Percentiles rank a stretch among this genome's conserved stretches.
Evolutionary conservation across 2,797 vertebrate genomes (phyloP).

Genomic region (Morus bassanus): DNA sequence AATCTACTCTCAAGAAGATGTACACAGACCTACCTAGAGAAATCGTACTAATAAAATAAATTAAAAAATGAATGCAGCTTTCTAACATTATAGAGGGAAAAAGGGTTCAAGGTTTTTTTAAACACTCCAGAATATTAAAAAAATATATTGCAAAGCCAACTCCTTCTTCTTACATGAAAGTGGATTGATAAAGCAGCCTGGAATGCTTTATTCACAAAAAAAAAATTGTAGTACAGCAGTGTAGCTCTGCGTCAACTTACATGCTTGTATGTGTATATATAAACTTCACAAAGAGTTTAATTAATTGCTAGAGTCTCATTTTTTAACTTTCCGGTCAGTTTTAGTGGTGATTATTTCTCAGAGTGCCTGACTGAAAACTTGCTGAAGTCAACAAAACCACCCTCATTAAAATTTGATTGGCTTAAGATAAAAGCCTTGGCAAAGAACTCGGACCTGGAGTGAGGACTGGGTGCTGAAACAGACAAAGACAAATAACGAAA

Average conservation of each 20-base stretch:
- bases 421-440: not conserved
- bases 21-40: not conserved
- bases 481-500: not conserved
- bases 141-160: not conserved
- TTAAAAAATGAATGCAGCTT: not conserved
- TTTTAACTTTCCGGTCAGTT: not conserved
- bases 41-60: not conserved
- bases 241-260: not conserved
- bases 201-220: not conserved
- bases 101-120: not conserved
- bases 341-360: not conserved
- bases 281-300: not conserved
- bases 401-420: not conserved
- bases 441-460: not conserved
- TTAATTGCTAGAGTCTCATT: not conserved
- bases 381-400: not conserved
- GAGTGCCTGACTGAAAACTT: not conserved
- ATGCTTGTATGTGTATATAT: not conserved
- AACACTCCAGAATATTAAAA: not conserved
- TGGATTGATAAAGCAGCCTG: not conserved
- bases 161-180: not conserved
- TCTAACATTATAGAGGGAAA: not conserved
- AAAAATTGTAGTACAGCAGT: not conserved
- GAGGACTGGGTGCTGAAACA: not conserved
- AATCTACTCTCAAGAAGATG: not conserved